phyloP scores from a whole-genome alignment of 2,113 vertebrate genomes.

The Cyanoderma ruficeps region DNA sequence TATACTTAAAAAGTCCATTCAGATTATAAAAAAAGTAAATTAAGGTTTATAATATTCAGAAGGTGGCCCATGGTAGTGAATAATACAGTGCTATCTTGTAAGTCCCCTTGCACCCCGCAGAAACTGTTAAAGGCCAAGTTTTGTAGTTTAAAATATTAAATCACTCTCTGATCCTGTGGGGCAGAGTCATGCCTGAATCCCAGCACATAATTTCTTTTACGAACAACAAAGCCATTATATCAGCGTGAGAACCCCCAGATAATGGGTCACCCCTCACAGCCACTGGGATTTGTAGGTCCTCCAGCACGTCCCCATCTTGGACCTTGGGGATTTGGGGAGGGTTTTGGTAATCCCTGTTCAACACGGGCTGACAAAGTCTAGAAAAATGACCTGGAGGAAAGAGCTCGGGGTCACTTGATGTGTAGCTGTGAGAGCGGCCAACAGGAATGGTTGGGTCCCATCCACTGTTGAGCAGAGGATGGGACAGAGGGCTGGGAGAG shows the following conservation, averaged over 20 bases:
- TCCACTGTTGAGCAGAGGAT: background rate
- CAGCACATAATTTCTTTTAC: slow-evolving; percentile 12
- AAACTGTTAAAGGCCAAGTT: slow-evolving; percentile 62
- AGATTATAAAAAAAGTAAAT: slow-evolving; percentile 70
- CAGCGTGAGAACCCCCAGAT: background rate
- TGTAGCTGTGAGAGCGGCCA: background rate
- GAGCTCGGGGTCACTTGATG: background rate
- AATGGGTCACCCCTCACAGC: background rate
- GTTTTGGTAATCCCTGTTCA: background rate
- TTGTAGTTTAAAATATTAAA: slow-evolving; percentile 43
- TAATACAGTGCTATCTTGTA: slow-evolving; percentile 58
- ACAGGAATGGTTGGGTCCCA: background rate
- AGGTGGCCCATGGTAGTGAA: slow-evolving; percentile 54
- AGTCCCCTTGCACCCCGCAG: slow-evolving; percentile 38
- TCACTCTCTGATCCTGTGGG: slow-evolving; percentile 26
- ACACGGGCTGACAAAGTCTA: background rate
- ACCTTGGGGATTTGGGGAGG: background rate
- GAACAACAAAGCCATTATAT: background rate
- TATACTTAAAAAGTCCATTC: slow-evolving; percentile 62
- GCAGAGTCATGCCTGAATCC: slow-evolving; percentile 9
- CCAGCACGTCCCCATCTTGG: background rate
- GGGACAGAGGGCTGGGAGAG: background rate
- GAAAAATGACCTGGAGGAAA: background rate
- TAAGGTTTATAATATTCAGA: slow-evolving; percentile 65
- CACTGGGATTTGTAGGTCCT: background rate